A percentile compares a stretch with the other conserved stretches of the same genome.
These are phyloP conservation scores for Acanthopleura granulata DNA, from an alignment of 2,888 invertebrate genomes.

Conservation along the genomic window DNA sequence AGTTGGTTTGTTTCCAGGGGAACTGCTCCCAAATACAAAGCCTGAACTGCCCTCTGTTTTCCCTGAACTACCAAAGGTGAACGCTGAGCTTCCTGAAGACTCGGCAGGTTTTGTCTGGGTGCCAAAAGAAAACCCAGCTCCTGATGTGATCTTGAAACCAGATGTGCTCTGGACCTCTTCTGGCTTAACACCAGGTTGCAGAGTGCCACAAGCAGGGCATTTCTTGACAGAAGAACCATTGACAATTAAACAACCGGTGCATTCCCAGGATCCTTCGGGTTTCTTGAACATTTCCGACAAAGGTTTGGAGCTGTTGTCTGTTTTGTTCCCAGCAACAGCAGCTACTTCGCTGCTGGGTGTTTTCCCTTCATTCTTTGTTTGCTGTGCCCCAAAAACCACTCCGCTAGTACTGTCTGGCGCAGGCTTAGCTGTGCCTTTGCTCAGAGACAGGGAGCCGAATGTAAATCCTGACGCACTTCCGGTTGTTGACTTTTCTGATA, in stretches of 20 bases:
- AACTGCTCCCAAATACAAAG: conserved; percentile 23
- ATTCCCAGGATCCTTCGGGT: conserved; percentile 77
- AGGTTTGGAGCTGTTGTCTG: conserved; percentile 14
- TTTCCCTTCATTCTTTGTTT: too few species aligned
- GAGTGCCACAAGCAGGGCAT: conserved; percentile 61
- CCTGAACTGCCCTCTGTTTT: background rate
- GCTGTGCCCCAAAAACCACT: too few species aligned
- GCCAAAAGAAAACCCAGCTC: conserved; percentile 25
- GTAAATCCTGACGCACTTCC: too few species aligned
- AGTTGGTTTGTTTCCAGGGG: background rate
- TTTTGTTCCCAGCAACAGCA: background rate
- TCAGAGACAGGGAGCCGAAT: too few species aligned
- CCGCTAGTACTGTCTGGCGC: too few species aligned
- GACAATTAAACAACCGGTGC: conserved; percentile 76
- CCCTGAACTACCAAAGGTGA: conserved; percentile 19
- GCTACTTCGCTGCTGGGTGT: background rate
- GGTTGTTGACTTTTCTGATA: too few species aligned
- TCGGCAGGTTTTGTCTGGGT: conserved; percentile 15
- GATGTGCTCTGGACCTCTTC: conserved; percentile 33
- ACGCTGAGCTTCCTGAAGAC: background rate
- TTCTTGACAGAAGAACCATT: conserved; percentile 70
- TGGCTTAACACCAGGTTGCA: conserved; percentile 56
- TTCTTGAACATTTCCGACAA: conserved; percentile 73
- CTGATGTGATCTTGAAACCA: conserved; percentile 1
- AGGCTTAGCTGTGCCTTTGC: too few species aligned